A percentile compares a stretch with the other conserved stretches of the same genome.
These are phyloP conservation scores for Spisula subtruncata DNA, from an alignment of 2,888 invertebrate genomes.

Conservation along the genomic window DNA sequence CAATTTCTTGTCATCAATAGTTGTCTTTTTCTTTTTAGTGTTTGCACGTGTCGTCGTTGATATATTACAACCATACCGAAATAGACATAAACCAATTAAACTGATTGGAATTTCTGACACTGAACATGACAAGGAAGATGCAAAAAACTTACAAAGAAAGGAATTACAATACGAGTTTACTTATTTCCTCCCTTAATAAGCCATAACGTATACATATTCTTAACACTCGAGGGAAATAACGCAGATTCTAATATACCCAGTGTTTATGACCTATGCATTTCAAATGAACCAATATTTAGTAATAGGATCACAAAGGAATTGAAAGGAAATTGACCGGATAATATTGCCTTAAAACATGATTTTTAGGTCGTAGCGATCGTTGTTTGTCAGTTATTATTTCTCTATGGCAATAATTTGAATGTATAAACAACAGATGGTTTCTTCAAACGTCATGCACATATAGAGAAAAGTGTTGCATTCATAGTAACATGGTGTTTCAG, in stretches of 20 bases:
- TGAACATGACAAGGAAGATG: too few species aligned
- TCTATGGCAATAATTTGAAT: not conserved
- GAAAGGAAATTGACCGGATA: not conserved
- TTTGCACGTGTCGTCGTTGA: too few species aligned
- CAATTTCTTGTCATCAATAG: too few species aligned
- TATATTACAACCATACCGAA: too few species aligned
- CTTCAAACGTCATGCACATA: not conserved
- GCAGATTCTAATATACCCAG: not conserved
- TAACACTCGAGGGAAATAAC: slow-evolving; percentile 4
- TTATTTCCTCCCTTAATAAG: too few species aligned
- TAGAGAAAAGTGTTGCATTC: not conserved
- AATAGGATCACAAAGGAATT: not conserved
- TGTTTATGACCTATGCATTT: not conserved
- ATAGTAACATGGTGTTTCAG: not conserved
- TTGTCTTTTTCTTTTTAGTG: too few species aligned
- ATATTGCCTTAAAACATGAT: not conserved
- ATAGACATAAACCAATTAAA: too few species aligned
- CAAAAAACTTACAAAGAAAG: too few species aligned
- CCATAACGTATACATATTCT: too few species aligned
- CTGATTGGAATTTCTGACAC: too few species aligned
- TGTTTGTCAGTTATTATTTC: not conserved
- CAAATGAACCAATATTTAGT: not conserved
- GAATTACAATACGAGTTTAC: not conserved
- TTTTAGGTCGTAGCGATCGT: not conserved
- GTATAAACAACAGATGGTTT: not conserved